Conservation (phyloP, 2,888 invertebrate genomes). For the Dicranocentrus wangi region DNA sequence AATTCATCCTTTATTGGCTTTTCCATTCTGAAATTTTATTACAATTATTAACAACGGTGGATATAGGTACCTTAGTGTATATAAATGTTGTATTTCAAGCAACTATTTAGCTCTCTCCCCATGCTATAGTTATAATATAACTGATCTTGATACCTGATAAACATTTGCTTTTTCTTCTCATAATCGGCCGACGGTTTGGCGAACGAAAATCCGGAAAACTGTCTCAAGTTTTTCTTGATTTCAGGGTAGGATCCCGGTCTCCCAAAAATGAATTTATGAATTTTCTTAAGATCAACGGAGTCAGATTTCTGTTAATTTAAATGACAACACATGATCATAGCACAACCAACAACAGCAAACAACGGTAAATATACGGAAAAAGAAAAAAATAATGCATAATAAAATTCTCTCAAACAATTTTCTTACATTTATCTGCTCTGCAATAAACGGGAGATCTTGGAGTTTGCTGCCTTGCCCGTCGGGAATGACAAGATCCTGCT, state of each 20-base stretch:
- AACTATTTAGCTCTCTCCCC: no score
- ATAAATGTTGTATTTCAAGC: no score
- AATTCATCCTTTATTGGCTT: slow-evolving; percentile 38
- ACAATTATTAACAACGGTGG: no score
- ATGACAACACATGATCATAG: no score
- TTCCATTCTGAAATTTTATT: slow-evolving; percentile 25
- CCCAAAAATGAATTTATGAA: slow-evolving; percentile 53
- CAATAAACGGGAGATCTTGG: slow-evolving; percentile 52
- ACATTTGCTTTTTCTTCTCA: slow-evolving; percentile 41
- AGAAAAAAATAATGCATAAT: no score
- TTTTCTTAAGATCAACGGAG: slow-evolving; percentile 31
- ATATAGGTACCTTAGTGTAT: no score
- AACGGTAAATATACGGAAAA: no score
- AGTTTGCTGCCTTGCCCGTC: slow-evolving; percentile 53
- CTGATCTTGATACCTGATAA: slow-evolving; percentile 1
- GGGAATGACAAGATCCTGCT: slow-evolving; percentile 24
- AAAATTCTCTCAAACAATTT: no score
- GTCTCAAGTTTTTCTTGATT: slow-evolving; percentile 49
- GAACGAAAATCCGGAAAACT: slow-evolving; percentile 59
- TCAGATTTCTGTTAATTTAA: slow-evolving; percentile 41
- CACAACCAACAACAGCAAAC: no score
- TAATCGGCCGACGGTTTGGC: slow-evolving; percentile 36
- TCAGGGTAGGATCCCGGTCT: slow-evolving; percentile 29
- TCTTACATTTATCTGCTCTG: slow-evolving; percentile 57
- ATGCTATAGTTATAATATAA: not conserved